Base-by-base conservation (phyloP, 2,888 invertebrate genomes). In the Protonemura montana region DNA sequence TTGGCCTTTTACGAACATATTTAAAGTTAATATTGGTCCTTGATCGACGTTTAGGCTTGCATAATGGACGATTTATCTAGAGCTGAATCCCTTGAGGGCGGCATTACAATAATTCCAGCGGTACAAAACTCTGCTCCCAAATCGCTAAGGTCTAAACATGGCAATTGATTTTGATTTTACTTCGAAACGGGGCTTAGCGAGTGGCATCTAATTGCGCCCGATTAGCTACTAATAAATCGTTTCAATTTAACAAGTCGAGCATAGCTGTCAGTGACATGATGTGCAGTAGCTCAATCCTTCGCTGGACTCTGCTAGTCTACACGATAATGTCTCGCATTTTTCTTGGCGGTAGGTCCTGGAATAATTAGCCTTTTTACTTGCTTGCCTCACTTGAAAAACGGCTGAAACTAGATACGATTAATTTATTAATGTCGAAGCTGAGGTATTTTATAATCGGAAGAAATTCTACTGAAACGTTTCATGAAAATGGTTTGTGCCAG, bases 171-270 rank as follows among this genome's bases (percentile, higher is more conserved):
- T 21, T 59, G 59, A 59, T 59, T 59, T 59, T 59, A 59, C 59
- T 21, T 59, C 59, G 59, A 59, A 59, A 59, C 59, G 59, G 59
- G 59, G 16, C 59, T 59, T 59, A 59, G 59, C 59, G 16, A 59
- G 59, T 59, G 21, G 59, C 21, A 59, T 59, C 82, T 83, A 84
- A 84, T 84, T 84, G 76, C 28, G n/a, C 25, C 59, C 76, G 59
- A 84, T 84, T 76, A 84, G 84, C 84, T 27, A 76, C 76, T 84
- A 84, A 84, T 84, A 84, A 84, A 84, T 84, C 84, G 84, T 59
- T 16, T n/a, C n/a, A 81, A 29, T 81, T 29, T 29, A 81, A 81
- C 81, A 81, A 81, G 81, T 30, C 59, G 21, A 59, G 59, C 21
- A n/a, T 59, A 59, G 59, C 59, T 59, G 59, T 59, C 59, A 59